phyloP scores from a whole-genome alignment of 2,113 vertebrate species.

The Osmerus mordax region DNA sequence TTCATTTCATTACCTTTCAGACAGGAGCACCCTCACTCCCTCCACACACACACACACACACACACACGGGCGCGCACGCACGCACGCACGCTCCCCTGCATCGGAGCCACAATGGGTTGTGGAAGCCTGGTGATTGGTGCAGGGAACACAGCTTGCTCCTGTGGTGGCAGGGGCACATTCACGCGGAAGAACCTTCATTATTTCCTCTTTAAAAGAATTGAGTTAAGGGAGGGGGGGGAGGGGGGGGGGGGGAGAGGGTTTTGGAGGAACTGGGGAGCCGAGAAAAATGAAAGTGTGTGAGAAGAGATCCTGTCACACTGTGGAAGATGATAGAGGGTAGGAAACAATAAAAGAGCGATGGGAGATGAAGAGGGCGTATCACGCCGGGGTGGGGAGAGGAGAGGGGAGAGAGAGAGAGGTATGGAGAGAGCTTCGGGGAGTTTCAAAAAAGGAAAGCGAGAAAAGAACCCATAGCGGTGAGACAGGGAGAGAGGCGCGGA shows the following conservation, averaged over 20 bases:
- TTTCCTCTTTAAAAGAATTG: constrained; percentile 42
- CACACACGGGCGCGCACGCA: too few relatives aligned
- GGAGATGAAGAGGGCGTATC: not conserved
- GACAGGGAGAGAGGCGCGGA: not conserved
- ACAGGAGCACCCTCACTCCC: constrained; percentile 24
- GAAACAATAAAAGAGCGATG: too few relatives aligned
- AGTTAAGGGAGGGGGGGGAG: constrained; percentile 37
- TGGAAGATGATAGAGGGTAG: not conserved
- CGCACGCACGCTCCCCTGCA: not conserved
- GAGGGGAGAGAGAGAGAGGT: constrained; percentile 1
- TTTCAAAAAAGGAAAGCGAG: not conserved
- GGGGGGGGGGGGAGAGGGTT: constrained; percentile 2
- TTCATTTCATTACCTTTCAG: constrained; percentile 63
- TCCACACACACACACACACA: too few relatives aligned
- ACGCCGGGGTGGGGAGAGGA: not conserved
- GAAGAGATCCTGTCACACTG: constrained; percentile 1
- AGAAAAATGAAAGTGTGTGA: constrained; percentile 18
- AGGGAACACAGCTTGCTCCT: constrained; percentile 40
- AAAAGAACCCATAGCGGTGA: not conserved
- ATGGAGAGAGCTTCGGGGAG: not conserved
- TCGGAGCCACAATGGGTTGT: not conserved
- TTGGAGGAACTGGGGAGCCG: not conserved
- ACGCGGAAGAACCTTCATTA: constrained; percentile 40
- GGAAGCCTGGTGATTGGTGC: constrained; percentile 31
- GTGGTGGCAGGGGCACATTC: constrained; percentile 25